Evolutionary conservation across 1,140 invertebrate genomes (phyloP), one percentile per base, ranked within the genome.

Genomic region (Lutraria rhynchaena): DNA sequence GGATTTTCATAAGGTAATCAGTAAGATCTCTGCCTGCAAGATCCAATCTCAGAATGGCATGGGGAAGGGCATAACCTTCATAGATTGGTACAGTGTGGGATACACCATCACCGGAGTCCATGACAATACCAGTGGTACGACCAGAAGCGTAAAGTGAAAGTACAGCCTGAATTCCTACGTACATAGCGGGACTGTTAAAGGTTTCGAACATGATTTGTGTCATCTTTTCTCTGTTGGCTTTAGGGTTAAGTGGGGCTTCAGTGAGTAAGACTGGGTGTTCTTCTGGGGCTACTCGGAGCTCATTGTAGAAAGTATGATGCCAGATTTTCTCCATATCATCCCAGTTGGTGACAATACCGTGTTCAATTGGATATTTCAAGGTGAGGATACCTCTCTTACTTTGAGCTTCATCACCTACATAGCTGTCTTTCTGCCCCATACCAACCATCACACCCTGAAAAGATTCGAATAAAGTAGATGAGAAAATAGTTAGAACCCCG

Each of bases 361-460:
- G 96, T 89, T 97, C 97, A 93, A 98, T 98, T 87, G 97, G 97
- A 93, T 98, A 98, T 93, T 98, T 98, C 91, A 98, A 93, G 73
- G 89, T 89, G 29, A 91, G 87, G 69, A 91, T 90, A 87, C 94
- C 96, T 95, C 97, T 95, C 93, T 98, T 98, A 92, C 95, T 96
- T 93, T 98, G 97, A 89, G 98, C 98, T 93, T 98, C 98, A 92
- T 99, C 97, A 86, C 98, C 98, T 71, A 99, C 97, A 92, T 98
- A 98, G 37, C 96, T 96, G 93, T 99, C 97, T 93, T 98, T 99
- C 92, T 98, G 97, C 88, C 97, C 97, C 97, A 98, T 99, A 93
- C 97, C 97, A 83, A 98, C 97, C 97, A 99, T 98, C 84, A 99
- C 97, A 90, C 96, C 95, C 94, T 87, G 73, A 41, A 63, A 27